phyloP scores from a whole-genome alignment of 2,888 invertebrate genomes.

The Asteroscopus sphinx region DNA sequence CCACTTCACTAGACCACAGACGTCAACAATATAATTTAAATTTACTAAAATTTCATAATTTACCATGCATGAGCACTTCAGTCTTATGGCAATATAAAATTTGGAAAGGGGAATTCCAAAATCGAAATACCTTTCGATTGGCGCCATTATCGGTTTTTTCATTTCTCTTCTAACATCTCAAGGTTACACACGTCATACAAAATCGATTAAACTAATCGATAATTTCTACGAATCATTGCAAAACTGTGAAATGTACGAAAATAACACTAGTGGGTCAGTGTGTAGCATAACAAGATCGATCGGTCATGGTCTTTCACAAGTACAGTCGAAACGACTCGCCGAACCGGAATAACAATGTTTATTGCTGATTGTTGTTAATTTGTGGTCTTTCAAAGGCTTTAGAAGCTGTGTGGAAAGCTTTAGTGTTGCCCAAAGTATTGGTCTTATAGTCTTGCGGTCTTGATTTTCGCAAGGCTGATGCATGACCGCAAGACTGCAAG shows the following conservation, averaged over 20 bases:
- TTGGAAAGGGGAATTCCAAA: slow-evolving; percentile 2
- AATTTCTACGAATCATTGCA: slow-evolving; percentile 28
- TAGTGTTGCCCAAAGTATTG: no score
- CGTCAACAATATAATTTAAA: no score
- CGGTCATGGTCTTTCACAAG: slow-evolving; percentile 74
- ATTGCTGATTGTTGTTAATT: slow-evolving; percentile 2
- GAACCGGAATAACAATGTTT: slow-evolving; percentile 36
- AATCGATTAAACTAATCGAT: slow-evolving; percentile 16
- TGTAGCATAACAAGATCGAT: slow-evolving; percentile 63
- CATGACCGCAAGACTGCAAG: no score
- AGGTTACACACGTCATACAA: slow-evolving; percentile 19
- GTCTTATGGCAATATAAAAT: no score
- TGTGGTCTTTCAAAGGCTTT: no score
- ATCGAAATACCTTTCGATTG: background rate
- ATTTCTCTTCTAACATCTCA: slow-evolving; percentile 17
- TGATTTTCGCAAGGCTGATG: no score
- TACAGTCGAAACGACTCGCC: slow-evolving; percentile 50
- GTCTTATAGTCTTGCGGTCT: no score
- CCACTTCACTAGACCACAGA: no score
- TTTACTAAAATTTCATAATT: no score
- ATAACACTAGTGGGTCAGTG: slow-evolving; percentile 60
- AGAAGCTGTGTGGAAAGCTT: no score
- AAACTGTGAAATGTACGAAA: slow-evolving; percentile 46
- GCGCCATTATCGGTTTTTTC: slow-evolving; percentile 7
- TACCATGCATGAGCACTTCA: no score